Conservation (phyloP, 2,888 invertebrate species). For the Ctena decussata region DNA sequence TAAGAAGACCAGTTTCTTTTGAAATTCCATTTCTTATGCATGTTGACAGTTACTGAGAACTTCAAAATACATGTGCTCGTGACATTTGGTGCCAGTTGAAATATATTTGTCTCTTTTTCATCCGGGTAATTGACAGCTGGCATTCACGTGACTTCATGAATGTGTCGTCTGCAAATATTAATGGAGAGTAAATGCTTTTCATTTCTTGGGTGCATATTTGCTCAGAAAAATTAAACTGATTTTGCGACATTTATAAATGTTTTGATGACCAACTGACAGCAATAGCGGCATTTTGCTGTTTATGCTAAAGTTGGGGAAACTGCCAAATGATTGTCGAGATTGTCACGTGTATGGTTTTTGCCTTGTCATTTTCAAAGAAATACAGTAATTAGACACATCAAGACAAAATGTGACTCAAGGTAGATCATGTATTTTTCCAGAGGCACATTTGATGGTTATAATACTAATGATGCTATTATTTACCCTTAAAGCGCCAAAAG, state of each 20-base stretch:
- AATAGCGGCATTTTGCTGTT: too few species aligned
- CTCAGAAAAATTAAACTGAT: conserved; percentile 47
- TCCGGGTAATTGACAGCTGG: conserved; percentile 57
- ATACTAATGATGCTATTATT: too few species aligned
- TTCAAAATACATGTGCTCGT: conserved; percentile 5
- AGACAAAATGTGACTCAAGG: too few species aligned
- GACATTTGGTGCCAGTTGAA: not conserved
- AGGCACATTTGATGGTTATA: too few species aligned
- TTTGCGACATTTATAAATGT: not conserved
- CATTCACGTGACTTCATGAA: conserved; percentile 63
- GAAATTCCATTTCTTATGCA: not conserved
- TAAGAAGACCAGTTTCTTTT: not conserved
- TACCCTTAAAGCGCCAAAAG: too few species aligned
- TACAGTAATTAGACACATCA: too few species aligned
- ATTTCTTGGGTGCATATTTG: conserved; percentile 64
- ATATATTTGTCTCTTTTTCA: conserved; percentile 1
- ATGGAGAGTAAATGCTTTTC: conserved; percentile 54
- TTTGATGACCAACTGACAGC: conserved; percentile 11
- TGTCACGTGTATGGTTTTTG: too few species aligned
- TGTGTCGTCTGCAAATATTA: conserved; percentile 52
- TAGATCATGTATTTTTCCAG: too few species aligned
- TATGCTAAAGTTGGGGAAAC: too few species aligned
- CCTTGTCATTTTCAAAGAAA: too few species aligned
- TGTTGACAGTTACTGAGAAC: not conserved
- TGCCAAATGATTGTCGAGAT: too few species aligned